Evolutionary conservation across 2,113 vertebrate genomes (phyloP).

Genomic region (Myiopsitta monachus): DNA sequence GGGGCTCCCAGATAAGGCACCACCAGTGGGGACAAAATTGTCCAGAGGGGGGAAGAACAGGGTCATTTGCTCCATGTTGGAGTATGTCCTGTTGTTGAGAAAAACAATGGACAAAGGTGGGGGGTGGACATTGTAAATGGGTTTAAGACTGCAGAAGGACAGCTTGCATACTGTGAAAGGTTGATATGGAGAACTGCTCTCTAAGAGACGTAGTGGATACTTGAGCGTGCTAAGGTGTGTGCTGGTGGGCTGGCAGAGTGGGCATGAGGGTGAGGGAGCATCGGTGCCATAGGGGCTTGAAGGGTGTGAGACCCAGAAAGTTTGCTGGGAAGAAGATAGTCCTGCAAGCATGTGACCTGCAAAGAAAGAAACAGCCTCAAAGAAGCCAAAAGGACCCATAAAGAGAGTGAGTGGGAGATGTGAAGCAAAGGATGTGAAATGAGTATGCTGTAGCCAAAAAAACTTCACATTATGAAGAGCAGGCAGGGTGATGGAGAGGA

Average conservation of each 20-base stretch:
- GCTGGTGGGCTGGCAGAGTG: neutral
- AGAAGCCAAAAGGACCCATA: neutral
- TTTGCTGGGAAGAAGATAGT: neutral
- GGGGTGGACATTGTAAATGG: neutral
- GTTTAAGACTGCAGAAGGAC: neutral
- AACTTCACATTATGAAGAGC: neutral
- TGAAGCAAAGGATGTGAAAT: neutral
- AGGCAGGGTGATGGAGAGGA: neutral
- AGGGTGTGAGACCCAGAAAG: neutral
- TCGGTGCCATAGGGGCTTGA: no score
- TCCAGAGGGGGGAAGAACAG: neutral
- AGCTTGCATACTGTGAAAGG: neutral
- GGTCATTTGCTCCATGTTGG: neutral
- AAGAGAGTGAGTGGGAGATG: neutral
- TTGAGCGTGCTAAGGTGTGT: accelerated
- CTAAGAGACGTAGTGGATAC: neutral
- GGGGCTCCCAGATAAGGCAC: neutral
- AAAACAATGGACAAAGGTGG: neutral
- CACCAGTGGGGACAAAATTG: neutral
- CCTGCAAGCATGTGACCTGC: neutral
- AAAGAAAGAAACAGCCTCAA: neutral
- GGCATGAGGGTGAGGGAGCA: accelerated
- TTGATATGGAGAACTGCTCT: neutral
- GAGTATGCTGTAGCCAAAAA: neutral
- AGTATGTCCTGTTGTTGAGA: neutral